Conservation (phyloP, 2,113 vertebrate species). For the Leptosomus discolor region DNA sequence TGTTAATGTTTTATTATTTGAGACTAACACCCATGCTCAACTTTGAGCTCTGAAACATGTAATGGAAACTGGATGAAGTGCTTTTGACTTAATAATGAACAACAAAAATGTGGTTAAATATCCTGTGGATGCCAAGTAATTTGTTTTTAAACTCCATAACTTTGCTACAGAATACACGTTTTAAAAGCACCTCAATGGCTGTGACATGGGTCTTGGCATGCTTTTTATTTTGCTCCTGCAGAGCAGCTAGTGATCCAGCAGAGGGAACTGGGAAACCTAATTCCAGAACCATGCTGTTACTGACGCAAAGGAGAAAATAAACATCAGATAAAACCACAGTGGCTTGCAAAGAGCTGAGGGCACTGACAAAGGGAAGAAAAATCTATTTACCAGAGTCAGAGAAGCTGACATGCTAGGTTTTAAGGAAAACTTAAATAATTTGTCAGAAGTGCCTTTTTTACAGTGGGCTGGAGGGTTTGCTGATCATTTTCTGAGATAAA, state of each 20-base stretch:
- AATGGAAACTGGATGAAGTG: neutral
- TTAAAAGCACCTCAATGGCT: neutral
- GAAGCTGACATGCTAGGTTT: neutral
- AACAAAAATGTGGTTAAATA: neutral
- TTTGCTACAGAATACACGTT: neutral
- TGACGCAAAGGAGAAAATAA: conserved; percentile 56
- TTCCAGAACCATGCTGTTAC: conserved; percentile 34
- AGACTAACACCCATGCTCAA: neutral
- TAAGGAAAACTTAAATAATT: neutral
- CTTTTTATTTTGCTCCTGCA: conserved; percentile 58
- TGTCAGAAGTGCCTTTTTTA: neutral
- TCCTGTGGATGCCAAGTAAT: neutral
- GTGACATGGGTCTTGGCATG: neutral
- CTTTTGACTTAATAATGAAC: neutral
- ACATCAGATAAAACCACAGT: neutral
- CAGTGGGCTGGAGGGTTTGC: neutral
- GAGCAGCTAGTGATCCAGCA: conserved; percentile 52
- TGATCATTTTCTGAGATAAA: neutral
- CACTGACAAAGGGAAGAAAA: neutral
- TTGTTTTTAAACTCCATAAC: neutral
- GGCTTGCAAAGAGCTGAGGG: neutral
- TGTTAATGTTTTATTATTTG: neutral
- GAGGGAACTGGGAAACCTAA: conserved; percentile 57
- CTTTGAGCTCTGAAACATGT: neutral
- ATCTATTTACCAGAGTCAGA: neutral